These are phyloP conservation scores for Mactra quadrangularis DNA, from an alignment of 1,140 invertebrate species.

Conservation along the genomic window DNA sequence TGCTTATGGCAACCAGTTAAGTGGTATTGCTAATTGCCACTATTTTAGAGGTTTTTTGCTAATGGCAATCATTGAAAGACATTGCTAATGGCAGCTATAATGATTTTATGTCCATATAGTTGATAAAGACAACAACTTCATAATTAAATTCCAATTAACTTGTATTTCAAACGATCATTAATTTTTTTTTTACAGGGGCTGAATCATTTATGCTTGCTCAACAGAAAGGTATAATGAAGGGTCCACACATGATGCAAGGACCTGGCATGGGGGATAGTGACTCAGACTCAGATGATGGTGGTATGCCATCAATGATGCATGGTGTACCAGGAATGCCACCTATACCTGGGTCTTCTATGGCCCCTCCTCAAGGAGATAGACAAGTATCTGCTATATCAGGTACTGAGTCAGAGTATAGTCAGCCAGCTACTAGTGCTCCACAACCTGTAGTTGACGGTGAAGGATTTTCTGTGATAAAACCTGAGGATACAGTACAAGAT, in stretches of 20 bases:
- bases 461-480: constrained; percentile 24
- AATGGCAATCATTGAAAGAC: too few relatives aligned
- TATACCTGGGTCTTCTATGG: constrained; percentile 21
- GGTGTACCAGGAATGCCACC: constrained; percentile 39
- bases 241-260: constrained; percentile 14
- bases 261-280: constrained; percentile 51
- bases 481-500: neutral
- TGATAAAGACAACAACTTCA: too few relatives aligned
- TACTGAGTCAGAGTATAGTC: constrained; percentile 24
- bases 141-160: too few relatives aligned
- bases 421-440: neutral
- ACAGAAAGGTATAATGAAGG: constrained; percentile 33
- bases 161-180: too few relatives aligned
- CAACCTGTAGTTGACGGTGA: constrained; percentile 1
- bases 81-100: too few relatives aligned
- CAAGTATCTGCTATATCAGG: neutral
- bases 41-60: too few relatives aligned
- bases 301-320: constrained; percentile 6
- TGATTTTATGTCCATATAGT: too few relatives aligned
- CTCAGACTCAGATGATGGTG: constrained; percentile 32
- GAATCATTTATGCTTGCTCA: constrained; percentile 33
- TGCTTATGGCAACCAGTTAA: too few relatives aligned
- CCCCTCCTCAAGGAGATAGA: neutral
- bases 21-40: too few relatives aligned
- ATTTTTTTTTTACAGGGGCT: neutral